These are phyloP conservation scores for Zaprionus davidi DNA, from an alignment of 1,140 invertebrate genomes.

Conservation along the genomic window DNA sequence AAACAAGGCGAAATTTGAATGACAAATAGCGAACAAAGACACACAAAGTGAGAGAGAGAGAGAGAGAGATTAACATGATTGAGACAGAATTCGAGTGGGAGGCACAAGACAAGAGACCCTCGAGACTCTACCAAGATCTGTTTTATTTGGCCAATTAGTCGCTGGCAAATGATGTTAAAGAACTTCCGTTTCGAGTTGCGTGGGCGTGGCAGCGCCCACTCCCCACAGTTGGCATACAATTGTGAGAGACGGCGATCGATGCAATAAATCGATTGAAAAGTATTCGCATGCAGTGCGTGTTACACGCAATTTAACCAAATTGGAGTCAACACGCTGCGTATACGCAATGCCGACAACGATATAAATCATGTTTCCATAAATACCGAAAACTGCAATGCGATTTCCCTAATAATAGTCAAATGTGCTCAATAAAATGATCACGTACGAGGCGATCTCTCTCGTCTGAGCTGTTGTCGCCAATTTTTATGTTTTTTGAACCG, in stretches of 20 bases:
- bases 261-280: background rate
- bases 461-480: slow-evolving; percentile 63
- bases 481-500: slow-evolving; percentile 45
- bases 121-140: slow-evolving; percentile 30
- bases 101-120: background rate
- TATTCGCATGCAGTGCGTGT: slow-evolving; percentile 46
- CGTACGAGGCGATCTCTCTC: slow-evolving; percentile 64
- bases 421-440: slow-evolving; percentile 81
- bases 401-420: slow-evolving; percentile 84
- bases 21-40: slow-evolving; percentile 50
- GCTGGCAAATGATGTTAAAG: slow-evolving; percentile 53
- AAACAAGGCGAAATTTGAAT: slow-evolving; percentile 63
- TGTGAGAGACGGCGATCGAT: background rate
- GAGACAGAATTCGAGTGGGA: slow-evolving; percentile 24
- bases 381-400: slow-evolving; percentile 58
- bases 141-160: slow-evolving; percentile 67
- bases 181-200: slow-evolving; percentile 56
- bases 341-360: slow-evolving; percentile 57
- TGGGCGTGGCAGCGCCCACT: slow-evolving; percentile 15
- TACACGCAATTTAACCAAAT: slow-evolving; percentile 73
- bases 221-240: background rate
- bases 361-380: slow-evolving; percentile 79
- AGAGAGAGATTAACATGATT: background rate
- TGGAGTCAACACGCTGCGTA: slow-evolving; percentile 67
- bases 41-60: background rate